Evolutionary conservation across 2,888 invertebrate species (phyloP).

Genomic region (Polylopha cassiicola): DNA sequence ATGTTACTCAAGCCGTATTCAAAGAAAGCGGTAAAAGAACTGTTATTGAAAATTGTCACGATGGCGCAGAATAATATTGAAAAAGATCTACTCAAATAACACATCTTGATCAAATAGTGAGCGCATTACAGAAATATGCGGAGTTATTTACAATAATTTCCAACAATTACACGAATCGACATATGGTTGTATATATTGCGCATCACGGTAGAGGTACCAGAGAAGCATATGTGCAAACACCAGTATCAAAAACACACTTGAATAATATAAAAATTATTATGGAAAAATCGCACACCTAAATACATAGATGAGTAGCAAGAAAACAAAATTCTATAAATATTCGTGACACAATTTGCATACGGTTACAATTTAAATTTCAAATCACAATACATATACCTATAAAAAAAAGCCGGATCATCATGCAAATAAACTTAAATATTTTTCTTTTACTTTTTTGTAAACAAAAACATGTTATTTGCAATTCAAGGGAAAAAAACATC

Average conservation of each 20-base stretch:
- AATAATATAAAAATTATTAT: conserved; percentile 8
- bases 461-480: no score
- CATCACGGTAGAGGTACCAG: conserved; percentile 21
- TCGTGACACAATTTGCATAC: conserved; percentile 46
- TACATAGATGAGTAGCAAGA: no score
- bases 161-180: conserved; percentile 24
- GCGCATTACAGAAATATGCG: conserved; percentile 17
- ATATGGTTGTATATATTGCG: conserved; percentile 34
- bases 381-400: no score
- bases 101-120: conserved; percentile 22
- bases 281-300: conserved; percentile 17
- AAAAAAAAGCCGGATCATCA: no score
- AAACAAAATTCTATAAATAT: conserved; percentile 52
- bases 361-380: conserved; percentile 8
- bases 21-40: no score
- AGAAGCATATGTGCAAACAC: conserved; percentile 46
- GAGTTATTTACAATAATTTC: conserved; percentile 17
- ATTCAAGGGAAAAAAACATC: background rate
- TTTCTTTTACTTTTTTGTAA: no score
- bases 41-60: no score
- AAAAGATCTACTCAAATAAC: conserved; percentile 17
- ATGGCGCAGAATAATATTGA: no score
- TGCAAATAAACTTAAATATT: no score
- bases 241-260: conserved; percentile 18
- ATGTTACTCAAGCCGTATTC: no score